These are phyloP conservation scores for Scylla paramamosain DNA, from an alignment of 1,140 invertebrate genomes.

Conservation along the genomic window DNA sequence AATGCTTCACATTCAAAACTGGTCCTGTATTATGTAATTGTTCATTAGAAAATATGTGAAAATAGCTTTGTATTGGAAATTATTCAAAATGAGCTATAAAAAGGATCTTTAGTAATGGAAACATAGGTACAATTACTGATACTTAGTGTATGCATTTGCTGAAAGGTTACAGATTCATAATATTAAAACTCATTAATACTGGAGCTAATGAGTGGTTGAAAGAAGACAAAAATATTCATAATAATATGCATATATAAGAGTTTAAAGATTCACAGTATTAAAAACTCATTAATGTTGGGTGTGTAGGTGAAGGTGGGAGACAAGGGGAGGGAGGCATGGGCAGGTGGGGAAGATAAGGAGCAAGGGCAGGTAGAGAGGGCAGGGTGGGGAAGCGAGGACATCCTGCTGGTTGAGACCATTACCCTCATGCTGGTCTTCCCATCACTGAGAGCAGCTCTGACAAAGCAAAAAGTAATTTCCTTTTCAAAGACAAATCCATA, in stretches of 20 bases:
- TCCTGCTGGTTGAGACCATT: background rate
- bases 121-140: too few relatives aligned
- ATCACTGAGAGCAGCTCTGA: background rate
- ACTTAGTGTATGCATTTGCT: too few relatives aligned
- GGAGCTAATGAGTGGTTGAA: too few relatives aligned
- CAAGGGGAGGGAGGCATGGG: background rate
- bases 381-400: background rate
- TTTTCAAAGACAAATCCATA: background rate
- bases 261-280: background rate
- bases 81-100: too few relatives aligned
- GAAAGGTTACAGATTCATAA: too few relatives aligned
- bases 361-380: background rate
- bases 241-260: too few relatives aligned
- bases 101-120: too few relatives aligned
- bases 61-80: too few relatives aligned
- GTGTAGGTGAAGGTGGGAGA: background rate
- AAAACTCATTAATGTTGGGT: background rate
- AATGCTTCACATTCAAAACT: background rate
- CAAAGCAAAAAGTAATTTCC: background rate
- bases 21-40: too few relatives aligned
- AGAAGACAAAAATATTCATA: too few relatives aligned
- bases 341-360: background rate
- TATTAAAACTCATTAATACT: too few relatives aligned
- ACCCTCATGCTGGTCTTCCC: constrained; percentile 8
- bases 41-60: too few relatives aligned